Conservation (phyloP, 2,888 invertebrate genomes). For the Acheta domesticus region DNA sequence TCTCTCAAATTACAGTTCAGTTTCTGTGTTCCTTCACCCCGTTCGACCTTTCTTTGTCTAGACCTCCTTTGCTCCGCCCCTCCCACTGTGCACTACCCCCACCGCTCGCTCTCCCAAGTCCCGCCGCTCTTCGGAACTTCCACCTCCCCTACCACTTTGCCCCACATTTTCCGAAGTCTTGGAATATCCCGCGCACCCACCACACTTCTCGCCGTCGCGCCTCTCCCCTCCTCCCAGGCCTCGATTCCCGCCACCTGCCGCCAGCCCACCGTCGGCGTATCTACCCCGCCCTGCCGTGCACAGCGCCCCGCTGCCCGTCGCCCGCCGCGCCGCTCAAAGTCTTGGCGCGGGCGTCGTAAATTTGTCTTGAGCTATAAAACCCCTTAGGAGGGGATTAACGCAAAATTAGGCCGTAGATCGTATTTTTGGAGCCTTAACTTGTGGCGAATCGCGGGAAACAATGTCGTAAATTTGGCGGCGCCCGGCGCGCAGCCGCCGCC, state of each 20-base stretch:
- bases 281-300: not conserved
- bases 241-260: not conserved
- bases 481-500: not conserved
- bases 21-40: no score
- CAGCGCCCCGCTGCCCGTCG: not conserved
- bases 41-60: no score
- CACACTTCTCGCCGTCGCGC: not conserved
- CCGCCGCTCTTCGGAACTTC: no score
- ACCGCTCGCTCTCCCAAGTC: no score
- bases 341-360: conserved; percentile 28
- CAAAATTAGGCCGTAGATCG: conserved; percentile 12
- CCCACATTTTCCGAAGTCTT: no score
- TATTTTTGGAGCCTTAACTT: conserved; percentile 20
- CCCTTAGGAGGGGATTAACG: conserved; percentile 20
- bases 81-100: no score
- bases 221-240: not conserved
- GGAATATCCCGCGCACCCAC: no score
- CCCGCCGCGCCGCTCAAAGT: not conserved
- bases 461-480: conserved; percentile 29
- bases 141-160: no score
- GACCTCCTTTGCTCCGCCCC: no score
- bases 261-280: not conserved
- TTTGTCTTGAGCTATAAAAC: conserved; percentile 31
- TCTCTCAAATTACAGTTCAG: no score
- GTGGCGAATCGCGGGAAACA: conserved; percentile 27